Evolutionary conservation across 2,113 vertebrate species (phyloP).

Genomic region (Lophochroa leadbeateri): DNA sequence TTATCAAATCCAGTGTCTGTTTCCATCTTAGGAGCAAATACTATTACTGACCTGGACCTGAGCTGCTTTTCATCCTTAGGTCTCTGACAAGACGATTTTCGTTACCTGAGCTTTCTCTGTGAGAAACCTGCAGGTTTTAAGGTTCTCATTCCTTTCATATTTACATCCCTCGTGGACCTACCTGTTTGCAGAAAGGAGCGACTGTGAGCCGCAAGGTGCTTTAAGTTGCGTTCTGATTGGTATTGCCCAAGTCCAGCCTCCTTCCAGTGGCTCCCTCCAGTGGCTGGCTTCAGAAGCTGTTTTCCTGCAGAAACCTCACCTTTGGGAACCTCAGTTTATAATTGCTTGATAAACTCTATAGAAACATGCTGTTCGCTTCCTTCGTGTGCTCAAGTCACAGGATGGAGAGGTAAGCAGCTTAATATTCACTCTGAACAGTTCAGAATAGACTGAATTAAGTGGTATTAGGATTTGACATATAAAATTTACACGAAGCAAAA

Average conservation of each 20-base stretch:
- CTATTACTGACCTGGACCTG: neutral
- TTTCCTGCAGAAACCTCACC: neutral
- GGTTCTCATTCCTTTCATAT: neutral
- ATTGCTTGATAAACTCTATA: neutral
- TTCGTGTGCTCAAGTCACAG: neutral
- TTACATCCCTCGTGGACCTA: neutral
- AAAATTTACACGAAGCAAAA: neutral
- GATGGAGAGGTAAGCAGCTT: neutral
- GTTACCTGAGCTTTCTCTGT: neutral
- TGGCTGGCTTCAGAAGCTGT: neutral
- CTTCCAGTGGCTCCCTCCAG: constrained; percentile 6
- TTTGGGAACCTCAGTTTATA: neutral
- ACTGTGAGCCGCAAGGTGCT: fast-evolving
- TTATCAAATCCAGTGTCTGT: neutral
- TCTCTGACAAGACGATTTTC: neutral
- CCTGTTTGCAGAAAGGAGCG: neutral
- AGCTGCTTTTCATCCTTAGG: neutral
- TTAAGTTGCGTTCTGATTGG: neutral
- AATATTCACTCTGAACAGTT: neutral
- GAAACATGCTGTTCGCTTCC: neutral
- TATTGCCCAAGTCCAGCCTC: neutral
- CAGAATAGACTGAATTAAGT: neutral
- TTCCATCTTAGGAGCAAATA: neutral
- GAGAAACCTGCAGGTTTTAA: neutral
- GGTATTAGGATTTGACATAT: neutral